Evolutionary conservation across 2,888 invertebrate genomes (phyloP).

Genomic region (Rotaria magnacalcarata): DNA sequence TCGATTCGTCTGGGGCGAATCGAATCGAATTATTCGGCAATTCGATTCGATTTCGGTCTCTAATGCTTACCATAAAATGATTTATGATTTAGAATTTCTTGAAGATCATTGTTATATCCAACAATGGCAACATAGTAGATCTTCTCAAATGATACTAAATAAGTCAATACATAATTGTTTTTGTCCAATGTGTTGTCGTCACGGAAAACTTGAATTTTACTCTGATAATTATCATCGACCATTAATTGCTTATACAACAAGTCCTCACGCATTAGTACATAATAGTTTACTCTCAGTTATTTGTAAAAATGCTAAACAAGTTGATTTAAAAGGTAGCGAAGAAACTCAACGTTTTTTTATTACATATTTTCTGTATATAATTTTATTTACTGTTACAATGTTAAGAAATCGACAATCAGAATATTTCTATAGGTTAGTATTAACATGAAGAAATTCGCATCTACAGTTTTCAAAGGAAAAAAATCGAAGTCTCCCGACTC

Average conservation of each 20-base stretch:
- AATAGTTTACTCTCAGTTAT: background rate
- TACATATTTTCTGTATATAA: background rate
- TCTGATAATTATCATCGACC: background rate
- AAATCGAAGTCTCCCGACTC: no score
- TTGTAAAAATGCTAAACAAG: background rate
- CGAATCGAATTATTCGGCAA: no score
- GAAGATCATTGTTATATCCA: slow-evolving; percentile 5
- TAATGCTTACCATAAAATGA: background rate
- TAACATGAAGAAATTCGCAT: no score
- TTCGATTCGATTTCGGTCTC: no score
- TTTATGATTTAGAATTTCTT: background rate
- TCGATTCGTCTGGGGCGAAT: no score
- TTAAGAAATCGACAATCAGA: background rate
- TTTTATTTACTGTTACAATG: background rate
- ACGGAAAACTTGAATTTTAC: background rate
- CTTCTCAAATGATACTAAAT: background rate
- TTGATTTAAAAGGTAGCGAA: background rate
- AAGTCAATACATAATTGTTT: background rate
- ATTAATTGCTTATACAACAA: background rate
- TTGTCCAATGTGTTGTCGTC: background rate
- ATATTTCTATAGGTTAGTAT: background rate
- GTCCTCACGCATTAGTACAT: background rate
- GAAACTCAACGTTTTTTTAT: background rate
- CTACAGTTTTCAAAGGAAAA: no score
- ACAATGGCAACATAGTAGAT: background rate